phyloP scores from a whole-genome alignment of 2,113 vertebrate genomes.

The Beaufortia kweichowensis region DNA sequence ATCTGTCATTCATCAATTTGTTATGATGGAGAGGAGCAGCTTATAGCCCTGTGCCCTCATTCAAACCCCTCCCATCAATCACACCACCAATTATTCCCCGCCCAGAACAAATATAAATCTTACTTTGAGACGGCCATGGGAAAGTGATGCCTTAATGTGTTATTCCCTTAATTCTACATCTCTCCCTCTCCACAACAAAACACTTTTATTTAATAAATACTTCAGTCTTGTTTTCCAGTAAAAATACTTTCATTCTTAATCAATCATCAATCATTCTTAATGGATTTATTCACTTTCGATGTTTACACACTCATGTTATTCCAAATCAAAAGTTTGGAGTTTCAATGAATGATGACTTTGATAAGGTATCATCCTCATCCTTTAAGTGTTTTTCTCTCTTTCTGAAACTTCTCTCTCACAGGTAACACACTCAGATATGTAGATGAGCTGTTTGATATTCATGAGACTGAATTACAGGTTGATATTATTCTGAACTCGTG shows the following conservation, averaged over 20 bases:
- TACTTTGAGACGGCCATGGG: conserved; percentile 35
- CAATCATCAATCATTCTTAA: too few species aligned
- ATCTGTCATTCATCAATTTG: conserved; percentile 52
- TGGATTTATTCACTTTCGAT: too few species aligned
- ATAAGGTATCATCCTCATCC: not conserved
- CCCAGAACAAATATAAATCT: conserved; percentile 48
- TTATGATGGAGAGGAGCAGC: conserved; percentile 46
- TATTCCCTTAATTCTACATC: conserved; percentile 21
- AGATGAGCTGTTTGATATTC: conserved; percentile 20
- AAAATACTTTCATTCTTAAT: too few species aligned
- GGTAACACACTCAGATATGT: conserved; percentile 1
- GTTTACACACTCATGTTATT: too few species aligned
- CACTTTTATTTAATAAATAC: not conserved
- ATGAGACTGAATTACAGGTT: conserved; percentile 30
- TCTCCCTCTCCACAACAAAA: not conserved
- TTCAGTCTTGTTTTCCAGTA: conserved; percentile 3
- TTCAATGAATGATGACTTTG: not conserved
- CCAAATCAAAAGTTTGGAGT: too few species aligned
- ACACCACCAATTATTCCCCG: conserved; percentile 40
- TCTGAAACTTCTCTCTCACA: conserved; percentile 7
- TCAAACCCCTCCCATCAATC: conserved; percentile 38
- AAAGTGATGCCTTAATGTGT: conserved; percentile 33
- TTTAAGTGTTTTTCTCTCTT: not conserved
- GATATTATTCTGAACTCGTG: conserved; percentile 12
- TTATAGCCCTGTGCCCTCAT: conserved; percentile 33